Evolutionary conservation across 2,888 invertebrate genomes (phyloP), one percentile per base, ranked within the genome.

Genomic region (Agrochola lota): DNA sequence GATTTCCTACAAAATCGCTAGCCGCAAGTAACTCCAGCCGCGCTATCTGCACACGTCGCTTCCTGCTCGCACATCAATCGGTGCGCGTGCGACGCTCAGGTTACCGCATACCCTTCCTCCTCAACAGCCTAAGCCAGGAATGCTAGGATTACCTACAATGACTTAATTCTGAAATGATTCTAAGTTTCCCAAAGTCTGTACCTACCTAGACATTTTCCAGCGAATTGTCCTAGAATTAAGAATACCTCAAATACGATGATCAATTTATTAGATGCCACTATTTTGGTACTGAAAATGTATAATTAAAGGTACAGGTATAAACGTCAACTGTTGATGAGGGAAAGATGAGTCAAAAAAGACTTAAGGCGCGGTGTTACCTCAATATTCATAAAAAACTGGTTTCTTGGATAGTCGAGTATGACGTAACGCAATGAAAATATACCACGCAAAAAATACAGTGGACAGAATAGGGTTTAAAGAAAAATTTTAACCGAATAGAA

Each of bases 71-170:
- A 77, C 80, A 76, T 85, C 88, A 80, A 80, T 83, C 81, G 74
- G 59, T 74, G 83, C 78, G 83, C 84, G 69, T 85, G 83, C 72
- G 83, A 71, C 82, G 68, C 78, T 87, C 87, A 52, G 17, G 80
- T 87, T 86, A 88, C 87, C 59, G 78, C 72, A 83, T 85, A 85
- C 79, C 55, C 71, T 88, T 85, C 81, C 84, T 83, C 63, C 57
- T 84, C 52, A 76, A 60, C 43, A 75, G 30, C 23, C 49, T 71
- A 12, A 35, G 46, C 40, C 55, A 67, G 55, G 49, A 71, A 68
- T 81, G 52, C 40, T 59, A 72, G 62, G 66, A 68, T 73, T 77
- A 57, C 30, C 49, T 6, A 60, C 35, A 67, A n/a, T 46, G n/a
- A 6, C 52, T 63, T 73, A 6, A 20, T n/a, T 72, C 26, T 71